Conservation (phyloP, 2,113 vertebrate species). For the Acrocephalus arundinaceus region DNA sequence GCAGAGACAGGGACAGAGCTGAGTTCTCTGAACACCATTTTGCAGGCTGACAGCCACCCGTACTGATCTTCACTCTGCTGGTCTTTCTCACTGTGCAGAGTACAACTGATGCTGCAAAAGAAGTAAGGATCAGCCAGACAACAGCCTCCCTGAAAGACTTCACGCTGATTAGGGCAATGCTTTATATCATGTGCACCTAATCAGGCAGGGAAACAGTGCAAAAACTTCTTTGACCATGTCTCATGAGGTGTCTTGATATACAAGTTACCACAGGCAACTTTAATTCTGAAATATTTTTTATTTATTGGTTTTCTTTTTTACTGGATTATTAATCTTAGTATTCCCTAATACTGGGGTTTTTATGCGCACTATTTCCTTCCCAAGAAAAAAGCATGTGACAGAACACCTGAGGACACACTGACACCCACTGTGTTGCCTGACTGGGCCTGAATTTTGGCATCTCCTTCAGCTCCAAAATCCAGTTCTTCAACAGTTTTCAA, state of each 20-base stretch:
- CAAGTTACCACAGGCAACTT: background rate
- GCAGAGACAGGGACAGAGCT: background rate
- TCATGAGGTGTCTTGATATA: background rate
- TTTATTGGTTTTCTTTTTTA: background rate
- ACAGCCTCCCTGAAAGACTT: background rate
- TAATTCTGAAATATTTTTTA: background rate
- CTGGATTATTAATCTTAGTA: background rate
- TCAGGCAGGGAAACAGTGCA: background rate
- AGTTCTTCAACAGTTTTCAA: background rate
- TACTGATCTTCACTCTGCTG: background rate
- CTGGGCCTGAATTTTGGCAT: background rate
- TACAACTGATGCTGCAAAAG: background rate
- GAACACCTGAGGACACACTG: rapidly evolving
- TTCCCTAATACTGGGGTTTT: background rate
- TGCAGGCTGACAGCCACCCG: background rate
- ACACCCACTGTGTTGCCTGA: background rate
- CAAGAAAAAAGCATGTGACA: background rate
- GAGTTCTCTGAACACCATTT: background rate
- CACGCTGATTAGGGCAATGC: background rate
- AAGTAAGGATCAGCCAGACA: background rate
- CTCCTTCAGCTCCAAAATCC: background rate
- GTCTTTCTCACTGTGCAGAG: background rate
- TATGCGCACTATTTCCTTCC: background rate
- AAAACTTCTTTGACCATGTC: background rate
- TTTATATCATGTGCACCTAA: background rate